Conservation (phyloP, 2,797 vertebrate species). For the Distichodus sexfasciatus region DNA sequence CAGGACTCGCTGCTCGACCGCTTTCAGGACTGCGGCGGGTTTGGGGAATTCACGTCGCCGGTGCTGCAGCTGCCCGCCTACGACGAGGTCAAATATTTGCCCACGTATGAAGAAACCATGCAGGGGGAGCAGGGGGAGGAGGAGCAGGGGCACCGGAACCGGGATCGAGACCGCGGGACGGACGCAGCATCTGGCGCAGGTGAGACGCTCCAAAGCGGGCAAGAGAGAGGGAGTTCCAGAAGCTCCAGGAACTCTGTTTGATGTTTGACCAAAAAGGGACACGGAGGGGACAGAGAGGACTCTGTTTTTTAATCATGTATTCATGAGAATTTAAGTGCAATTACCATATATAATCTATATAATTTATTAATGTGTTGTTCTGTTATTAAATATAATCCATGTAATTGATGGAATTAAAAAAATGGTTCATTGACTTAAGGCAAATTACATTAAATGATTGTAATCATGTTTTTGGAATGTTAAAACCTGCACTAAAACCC, state of each 20-base stretch:
- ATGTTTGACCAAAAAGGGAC: slow-evolving; percentile 15
- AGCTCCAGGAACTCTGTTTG: slow-evolving; percentile 72
- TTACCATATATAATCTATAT: slow-evolving; percentile 60
- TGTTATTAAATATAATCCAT: too few species aligned
- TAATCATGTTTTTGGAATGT: too few species aligned
- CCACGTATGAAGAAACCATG: slow-evolving; percentile 94
- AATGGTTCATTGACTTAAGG: too few species aligned
- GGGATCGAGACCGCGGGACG: slow-evolving; percentile 35
- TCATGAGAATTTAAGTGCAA: slow-evolving; percentile 68
- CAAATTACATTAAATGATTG: too few species aligned
- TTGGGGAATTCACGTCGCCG: slow-evolving; percentile 70
- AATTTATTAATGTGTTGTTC: too few species aligned
- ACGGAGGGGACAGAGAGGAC: too few species aligned
- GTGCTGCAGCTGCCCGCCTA: slow-evolving; percentile 84
- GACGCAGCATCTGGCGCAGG: slow-evolving; percentile 46
- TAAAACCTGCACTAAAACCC: too few species aligned
- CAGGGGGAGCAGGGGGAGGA: slow-evolving; percentile 69
- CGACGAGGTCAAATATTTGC: slow-evolving; percentile 91
- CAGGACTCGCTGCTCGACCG: slow-evolving; percentile 86
- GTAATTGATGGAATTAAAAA: too few species aligned
- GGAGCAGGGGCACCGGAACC: not conserved
- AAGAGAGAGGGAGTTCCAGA: slow-evolving; percentile 41
- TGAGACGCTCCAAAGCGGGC: slow-evolving; percentile 49
- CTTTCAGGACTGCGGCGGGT: slow-evolving; percentile 65
- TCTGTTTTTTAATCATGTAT: not conserved